Base-by-base conservation (phyloP, 2,113 vertebrate species). In the Mustela nigripes region DNA sequence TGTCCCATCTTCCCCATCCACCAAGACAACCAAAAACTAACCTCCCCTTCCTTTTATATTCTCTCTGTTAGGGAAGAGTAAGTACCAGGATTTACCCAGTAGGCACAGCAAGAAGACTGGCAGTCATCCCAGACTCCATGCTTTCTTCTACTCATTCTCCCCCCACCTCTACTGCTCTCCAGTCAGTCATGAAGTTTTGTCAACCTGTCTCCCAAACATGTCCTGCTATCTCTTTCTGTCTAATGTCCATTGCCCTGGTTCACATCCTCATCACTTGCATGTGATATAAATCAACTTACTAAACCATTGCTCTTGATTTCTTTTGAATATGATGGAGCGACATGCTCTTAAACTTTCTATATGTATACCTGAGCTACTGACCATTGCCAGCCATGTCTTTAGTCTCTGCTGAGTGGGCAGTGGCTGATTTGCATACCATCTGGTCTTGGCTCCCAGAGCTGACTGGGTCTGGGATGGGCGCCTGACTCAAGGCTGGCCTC, bases 11-110 rank as follows among this genome's bases (percentile, higher is more conserved):
- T 96, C 90, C 39, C n/a, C n/a, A 89, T 50, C 22, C 7, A 87
- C 62, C 50, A 93, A 98, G 31, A 87, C 58, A 94, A 42, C 19
- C 24, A 10, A 80, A 74, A 62, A 26, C n/a, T 31, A 89, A 90
- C 42, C n/a, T 91, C 11, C 11, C 53, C 15, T 67, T 92, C n/a
- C 31, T 95, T 31, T 86, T 56, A 14, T 5, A 63, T 9, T 67
- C 7, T 93, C 26, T 85, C 10, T 69, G 31, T 93, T n/a, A 92
- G 31, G 16, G n/a, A 94, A 62, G 9, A 53, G 7, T 31, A 92
- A 81, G 56, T 56, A 60, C 39, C 18, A 69, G 71, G 50, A 60
- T 97, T 71, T 76, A 65, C 19, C 15, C 42, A 86, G 26, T 4
- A 93, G 5, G 7, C 31, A 71, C 18, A 80, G 45, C 93, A 84